Conservation (phyloP, 2,888 invertebrate species). For the Dicranocentrus wangi region DNA sequence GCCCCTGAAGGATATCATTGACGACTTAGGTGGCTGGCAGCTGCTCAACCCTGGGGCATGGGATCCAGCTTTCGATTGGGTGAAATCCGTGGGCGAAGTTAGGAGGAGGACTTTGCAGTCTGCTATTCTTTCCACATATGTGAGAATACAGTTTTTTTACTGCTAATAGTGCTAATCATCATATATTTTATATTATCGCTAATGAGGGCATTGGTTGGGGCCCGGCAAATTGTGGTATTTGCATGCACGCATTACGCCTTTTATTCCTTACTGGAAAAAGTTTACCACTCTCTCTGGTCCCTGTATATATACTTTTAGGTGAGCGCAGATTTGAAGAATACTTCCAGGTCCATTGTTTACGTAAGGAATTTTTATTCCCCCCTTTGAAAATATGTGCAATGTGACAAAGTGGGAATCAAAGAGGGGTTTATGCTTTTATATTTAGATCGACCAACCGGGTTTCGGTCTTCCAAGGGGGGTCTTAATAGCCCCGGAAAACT, state of each 20-base stretch:
- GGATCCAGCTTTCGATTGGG: slow-evolving; percentile 55
- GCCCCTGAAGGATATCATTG: slow-evolving; percentile 42
- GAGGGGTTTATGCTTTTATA: neutral
- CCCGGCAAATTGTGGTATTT: too few relatives aligned
- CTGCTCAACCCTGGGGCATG: slow-evolving; percentile 51
- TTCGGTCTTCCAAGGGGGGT: slow-evolving; percentile 62
- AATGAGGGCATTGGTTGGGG: too few relatives aligned
- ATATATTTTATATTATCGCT: too few relatives aligned
- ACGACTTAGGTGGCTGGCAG: slow-evolving; percentile 65
- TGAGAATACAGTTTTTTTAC: too few relatives aligned
- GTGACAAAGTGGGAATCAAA: neutral
- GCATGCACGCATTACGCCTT: too few relatives aligned
- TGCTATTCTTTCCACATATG: slow-evolving; percentile 51
- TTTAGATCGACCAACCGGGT: slow-evolving; percentile 62
- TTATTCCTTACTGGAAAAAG: too few relatives aligned
- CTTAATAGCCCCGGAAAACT: slow-evolving; percentile 58
- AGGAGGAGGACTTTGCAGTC: slow-evolving; percentile 48
- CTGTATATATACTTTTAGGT: too few relatives aligned
- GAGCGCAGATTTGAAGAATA: slow-evolving; percentile 67
- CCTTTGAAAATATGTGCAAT: neutral
- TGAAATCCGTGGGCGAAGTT: slow-evolving; percentile 44
- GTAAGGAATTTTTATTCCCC: slow-evolving; percentile 49
- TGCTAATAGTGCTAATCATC: too few relatives aligned
- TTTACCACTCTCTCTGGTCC: too few relatives aligned
- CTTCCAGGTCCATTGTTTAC: slow-evolving; percentile 56